These are phyloP conservation scores for Pheosia tremula DNA, from an alignment of 2,888 invertebrate species.

Conservation along the genomic window DNA sequence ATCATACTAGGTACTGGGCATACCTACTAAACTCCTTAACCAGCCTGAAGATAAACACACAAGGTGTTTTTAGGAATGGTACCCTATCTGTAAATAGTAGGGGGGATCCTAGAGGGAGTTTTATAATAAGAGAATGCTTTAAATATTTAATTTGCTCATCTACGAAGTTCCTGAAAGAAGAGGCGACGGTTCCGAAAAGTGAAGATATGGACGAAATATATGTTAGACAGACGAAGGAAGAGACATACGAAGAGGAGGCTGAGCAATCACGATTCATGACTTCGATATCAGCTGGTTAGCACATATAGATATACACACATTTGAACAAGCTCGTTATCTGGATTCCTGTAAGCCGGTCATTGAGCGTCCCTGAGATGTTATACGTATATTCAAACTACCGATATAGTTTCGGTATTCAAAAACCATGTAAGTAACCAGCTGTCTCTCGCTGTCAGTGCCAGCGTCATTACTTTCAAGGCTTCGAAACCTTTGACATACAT, in stretches of 20 bases:
- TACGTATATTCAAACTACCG: no score
- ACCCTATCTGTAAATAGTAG: no score
- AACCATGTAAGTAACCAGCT: neutral
- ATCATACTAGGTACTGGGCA: no score
- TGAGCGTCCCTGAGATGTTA: no score
- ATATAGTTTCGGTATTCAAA: no score
- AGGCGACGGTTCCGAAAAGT: neutral
- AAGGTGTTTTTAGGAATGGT: no score
- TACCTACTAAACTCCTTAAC: no score
- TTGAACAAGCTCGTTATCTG: no score
- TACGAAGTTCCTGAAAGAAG: neutral
- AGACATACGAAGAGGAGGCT: conserved; percentile 67
- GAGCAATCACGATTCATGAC: conserved; percentile 77
- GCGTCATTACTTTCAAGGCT: neutral
- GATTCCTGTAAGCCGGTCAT: no score
- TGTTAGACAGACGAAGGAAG: conserved; percentile 23
- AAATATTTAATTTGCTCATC: neutral
- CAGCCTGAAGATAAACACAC: no score
- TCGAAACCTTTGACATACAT: no score
- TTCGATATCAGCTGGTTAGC: conserved; percentile 70
- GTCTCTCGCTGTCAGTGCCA: neutral
- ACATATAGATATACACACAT: neutral
- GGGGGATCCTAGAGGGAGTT: no score
- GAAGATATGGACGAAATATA: conserved; percentile 49
- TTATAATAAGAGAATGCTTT: neutral